Base-by-base conservation (phyloP, 2,888 invertebrate species). In the Gortyna flavago region DNA sequence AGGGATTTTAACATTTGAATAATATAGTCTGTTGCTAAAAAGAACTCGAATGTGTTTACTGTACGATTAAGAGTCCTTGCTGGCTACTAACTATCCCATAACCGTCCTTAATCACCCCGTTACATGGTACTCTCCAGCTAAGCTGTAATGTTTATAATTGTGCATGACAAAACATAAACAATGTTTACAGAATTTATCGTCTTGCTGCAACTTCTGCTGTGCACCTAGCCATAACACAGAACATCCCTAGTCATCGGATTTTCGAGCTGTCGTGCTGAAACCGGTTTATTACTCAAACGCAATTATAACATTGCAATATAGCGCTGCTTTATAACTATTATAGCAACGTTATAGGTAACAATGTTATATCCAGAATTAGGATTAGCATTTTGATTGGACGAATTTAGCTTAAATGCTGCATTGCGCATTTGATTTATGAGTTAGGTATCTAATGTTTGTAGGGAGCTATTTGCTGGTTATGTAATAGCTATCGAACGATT, bases 371-470 rank as follows among this genome's bases (percentile, higher is more conserved):
- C 83, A 84, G 88, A 90, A 87, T 89, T 87, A 61, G 85, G 88
- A 94, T 93, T 94, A 93, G 90, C 93, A 94, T 94, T 93, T 93
- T 93, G 93, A 94, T 93, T 90, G 91, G 90, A 87, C 84, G 86
- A 88, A 87, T 88, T 84, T 73, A 73, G 57, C 72, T 72, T 71
- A 41, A 81, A 76, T 76, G 72, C 84, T 81, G 64, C 57, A 71
- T 72, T 76, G 57, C 29, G 48, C 21, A 25, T 59, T 72, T 51
- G 80, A 57, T 29, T 61, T 61, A 29, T 11, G 21, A n/a, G 13
- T 79, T 32, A 21, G 7, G 51, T 51, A 3, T 11, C 0, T 25
- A 25, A 44, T 57, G 18, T 61, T 62, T 51, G 29, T 38, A 29
- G 59, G 7, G 16, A 25, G 9, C 25, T 51, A 38, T 29, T 51